A percentile compares a stretch with the other conserved stretches of the same genome.
phyloP scores from a whole-genome alignment of 92 coral and sea anemone species.

The Zoanthus sociatus region DNA sequence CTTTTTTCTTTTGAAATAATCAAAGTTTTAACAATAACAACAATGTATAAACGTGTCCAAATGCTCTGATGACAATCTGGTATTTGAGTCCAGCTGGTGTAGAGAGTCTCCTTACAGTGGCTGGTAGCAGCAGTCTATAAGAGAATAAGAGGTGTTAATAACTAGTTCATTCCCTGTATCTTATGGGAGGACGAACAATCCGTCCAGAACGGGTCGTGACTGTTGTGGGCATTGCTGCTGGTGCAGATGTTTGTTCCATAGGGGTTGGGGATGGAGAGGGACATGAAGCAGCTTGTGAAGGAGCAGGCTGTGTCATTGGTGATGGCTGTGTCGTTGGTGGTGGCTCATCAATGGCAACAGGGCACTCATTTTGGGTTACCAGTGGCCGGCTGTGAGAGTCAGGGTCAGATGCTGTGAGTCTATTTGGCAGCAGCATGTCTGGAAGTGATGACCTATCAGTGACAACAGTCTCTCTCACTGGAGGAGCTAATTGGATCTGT shows the following conservation, averaged over 20 bases:
- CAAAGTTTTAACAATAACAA: too few relatives aligned
- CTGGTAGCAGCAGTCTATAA: background rate
- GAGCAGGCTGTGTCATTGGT: background rate
- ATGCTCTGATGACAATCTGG: slow-evolving; percentile 5
- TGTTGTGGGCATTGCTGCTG: background rate
- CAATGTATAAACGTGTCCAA: background rate
- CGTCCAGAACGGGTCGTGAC: slow-evolving; percentile 11
- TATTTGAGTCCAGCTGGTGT: slow-evolving; percentile 24
- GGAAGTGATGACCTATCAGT: slow-evolving; percentile 10
- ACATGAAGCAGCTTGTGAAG: background rate
- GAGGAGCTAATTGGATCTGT: slow-evolving; percentile 48
- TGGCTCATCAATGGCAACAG: background rate
- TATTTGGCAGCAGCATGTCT: slow-evolving; percentile 22
- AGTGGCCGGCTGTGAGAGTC: background rate
- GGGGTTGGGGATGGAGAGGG: slow-evolving; percentile 6
- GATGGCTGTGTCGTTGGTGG: background rate
- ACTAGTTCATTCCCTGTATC: slow-evolving; percentile 14
- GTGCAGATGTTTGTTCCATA: background rate
- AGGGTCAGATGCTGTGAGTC: background rate
- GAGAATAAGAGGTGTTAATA: background rate
- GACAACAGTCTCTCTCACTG: background rate
- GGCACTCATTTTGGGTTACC: background rate
- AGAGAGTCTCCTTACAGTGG: slow-evolving; percentile 1
- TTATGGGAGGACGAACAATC: background rate
- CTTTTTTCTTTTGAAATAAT: background rate